Conservation (phyloP, 23 tunicate genomes). For the Halocynthia aurantium region DNA sequence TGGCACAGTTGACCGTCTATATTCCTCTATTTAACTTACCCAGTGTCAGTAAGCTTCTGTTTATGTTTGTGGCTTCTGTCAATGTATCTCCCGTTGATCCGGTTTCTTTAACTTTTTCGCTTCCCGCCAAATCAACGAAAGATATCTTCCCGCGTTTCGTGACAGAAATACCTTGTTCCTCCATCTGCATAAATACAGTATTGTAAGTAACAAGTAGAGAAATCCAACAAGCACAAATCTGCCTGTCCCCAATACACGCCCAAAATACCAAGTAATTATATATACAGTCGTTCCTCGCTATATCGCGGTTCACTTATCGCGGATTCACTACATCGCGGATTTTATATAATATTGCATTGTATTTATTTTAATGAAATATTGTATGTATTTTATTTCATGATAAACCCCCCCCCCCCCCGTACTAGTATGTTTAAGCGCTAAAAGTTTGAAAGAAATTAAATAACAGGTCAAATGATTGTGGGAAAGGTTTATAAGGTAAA, state of each 20-base stretch:
- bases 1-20: no score
- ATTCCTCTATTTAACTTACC: constrained; percentile 21
- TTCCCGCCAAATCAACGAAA: constrained; percentile 89
- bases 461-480: no score
- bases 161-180: constrained; percentile 39
- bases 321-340: no score
- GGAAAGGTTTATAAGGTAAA: no score
- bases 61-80: constrained; percentile 82
- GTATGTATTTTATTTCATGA: no score
- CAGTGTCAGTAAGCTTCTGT: constrained; percentile 72
- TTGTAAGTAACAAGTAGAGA: background rate
- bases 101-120: constrained; percentile 86
- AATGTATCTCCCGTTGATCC: constrained; percentile 89
- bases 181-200: constrained; percentile 13
- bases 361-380: no score
- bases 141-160: constrained; percentile 87
- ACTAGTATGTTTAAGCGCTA: no score
- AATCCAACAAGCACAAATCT: background rate
- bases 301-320: background rate
- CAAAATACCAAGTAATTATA: background rate
- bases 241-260: no score
- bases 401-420: no score
- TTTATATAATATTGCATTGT: no score
- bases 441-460: no score
- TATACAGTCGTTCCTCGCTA: no score